These are phyloP conservation scores for Drosophila setosimentum DNA, from an alignment of 2,888 invertebrate species.

Conservation along the genomic window DNA sequence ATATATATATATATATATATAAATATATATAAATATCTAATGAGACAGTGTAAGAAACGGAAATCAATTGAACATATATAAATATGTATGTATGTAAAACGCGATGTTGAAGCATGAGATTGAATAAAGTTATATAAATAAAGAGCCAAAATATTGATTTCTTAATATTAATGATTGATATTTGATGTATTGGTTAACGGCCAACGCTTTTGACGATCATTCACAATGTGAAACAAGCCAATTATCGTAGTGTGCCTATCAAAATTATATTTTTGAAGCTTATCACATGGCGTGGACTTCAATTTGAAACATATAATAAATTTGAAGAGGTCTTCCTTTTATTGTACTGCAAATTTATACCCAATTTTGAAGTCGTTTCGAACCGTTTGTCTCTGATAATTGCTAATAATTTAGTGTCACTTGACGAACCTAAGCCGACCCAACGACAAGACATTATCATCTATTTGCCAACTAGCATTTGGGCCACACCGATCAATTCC, in stretches of 20 bases:
- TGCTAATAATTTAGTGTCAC: slow-evolving; percentile 81
- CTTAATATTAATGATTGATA: slow-evolving; percentile 44
- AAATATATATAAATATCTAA: slow-evolving; percentile 24
- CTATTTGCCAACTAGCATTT: slow-evolving; percentile 49
- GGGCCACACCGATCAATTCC: slow-evolving; percentile 59
- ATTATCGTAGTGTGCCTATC: slow-evolving; percentile 51
- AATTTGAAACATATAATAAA: slow-evolving; percentile 48
- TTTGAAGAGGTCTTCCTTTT: slow-evolving; percentile 46
- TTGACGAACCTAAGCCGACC: slow-evolving; percentile 69
- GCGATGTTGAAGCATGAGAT: slow-evolving; percentile 41
- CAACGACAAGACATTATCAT: slow-evolving; percentile 61
- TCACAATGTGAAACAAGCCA: slow-evolving; percentile 40
- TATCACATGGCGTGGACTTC: slow-evolving; percentile 31
- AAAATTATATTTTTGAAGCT: slow-evolving; percentile 24
- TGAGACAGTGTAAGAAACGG: slow-evolving; percentile 35
- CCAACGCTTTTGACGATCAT: slow-evolving; percentile 29
- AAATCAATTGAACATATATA: slow-evolving; percentile 40
- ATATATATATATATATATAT: not conserved
- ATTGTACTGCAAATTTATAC: slow-evolving; percentile 64
- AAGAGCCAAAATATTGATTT: slow-evolving; percentile 43
- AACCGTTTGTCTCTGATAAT: slow-evolving; percentile 77
- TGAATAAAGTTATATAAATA: slow-evolving; percentile 69
- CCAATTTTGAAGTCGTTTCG: slow-evolving; percentile 73
- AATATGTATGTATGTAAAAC: slow-evolving; percentile 50
- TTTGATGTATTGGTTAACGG: slow-evolving; percentile 44